phyloP scores from a whole-genome alignment of 2,113 vertebrate genomes.

The Scomber colias region DNA sequence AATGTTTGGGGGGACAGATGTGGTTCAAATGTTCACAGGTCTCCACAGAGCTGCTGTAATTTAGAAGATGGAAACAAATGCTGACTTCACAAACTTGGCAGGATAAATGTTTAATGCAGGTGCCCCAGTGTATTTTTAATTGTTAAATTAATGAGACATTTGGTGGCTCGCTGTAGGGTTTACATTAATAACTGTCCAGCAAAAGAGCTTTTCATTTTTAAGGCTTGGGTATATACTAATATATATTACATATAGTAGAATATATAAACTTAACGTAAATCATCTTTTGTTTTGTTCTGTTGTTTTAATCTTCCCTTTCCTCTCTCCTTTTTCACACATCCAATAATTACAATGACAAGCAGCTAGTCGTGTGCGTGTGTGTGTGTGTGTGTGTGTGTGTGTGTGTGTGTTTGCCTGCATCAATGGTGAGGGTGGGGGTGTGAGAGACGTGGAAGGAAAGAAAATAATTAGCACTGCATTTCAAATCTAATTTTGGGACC shows the following conservation, averaged over 20 bases:
- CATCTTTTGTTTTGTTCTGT: no score
- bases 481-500: conserved; percentile 67
- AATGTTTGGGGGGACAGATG: neutral
- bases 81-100: conserved; percentile 34
- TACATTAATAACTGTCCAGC: no score
- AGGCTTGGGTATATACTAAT: no score
- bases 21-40: neutral
- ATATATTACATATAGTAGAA: no score
- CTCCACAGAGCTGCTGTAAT: conserved; percentile 29
- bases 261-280: no score
- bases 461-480: conserved; percentile 68
- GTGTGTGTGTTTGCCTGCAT: conserved; percentile 23
- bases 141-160: no score
- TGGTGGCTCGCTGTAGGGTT: no score
- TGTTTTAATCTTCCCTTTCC: no score
- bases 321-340: conserved; percentile 6
- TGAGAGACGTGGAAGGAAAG: conserved; percentile 28
- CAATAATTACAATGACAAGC: conserved; percentile 66
- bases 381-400: neutral
- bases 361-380: neutral
- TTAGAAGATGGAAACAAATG: neutral
- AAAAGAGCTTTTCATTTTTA: no score
- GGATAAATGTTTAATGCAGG: conserved; percentile 53
- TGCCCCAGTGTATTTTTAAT: neutral
- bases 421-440: neutral